Conservation (phyloP, 2,888 invertebrate species). For the Erebia palarica region DNA sequence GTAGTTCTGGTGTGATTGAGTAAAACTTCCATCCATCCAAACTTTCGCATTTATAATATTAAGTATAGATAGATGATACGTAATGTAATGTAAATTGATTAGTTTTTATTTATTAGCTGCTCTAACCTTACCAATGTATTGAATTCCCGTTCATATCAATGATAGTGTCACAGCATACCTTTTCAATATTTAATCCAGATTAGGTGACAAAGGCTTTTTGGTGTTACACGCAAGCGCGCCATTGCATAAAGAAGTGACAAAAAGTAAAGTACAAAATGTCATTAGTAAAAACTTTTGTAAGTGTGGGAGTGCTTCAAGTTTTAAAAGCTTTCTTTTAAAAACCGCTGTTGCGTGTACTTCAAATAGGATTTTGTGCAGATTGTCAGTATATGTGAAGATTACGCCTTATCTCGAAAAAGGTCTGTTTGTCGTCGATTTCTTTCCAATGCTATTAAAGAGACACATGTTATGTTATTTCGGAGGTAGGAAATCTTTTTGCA, state of each 20-base stretch:
- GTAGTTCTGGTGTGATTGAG: too few relatives aligned
- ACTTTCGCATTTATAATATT: too few relatives aligned
- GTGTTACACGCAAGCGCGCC: slow-evolving; percentile 56
- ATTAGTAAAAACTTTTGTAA: slow-evolving; percentile 62
- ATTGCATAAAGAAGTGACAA: slow-evolving; percentile 60
- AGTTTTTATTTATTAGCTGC: neutral
- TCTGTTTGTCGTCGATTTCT: slow-evolving; percentile 58
- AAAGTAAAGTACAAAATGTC: slow-evolving; percentile 48
- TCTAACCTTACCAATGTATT: neutral
- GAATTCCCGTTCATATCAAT: slow-evolving; percentile 12
- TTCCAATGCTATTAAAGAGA: slow-evolving; percentile 66
- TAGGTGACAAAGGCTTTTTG: slow-evolving; percentile 62
- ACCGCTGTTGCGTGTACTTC: slow-evolving; percentile 76
- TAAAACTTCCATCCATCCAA: too few relatives aligned
- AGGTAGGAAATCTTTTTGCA: slow-evolving; percentile 1
- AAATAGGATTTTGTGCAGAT: slow-evolving; percentile 76
- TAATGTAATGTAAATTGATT: neutral
- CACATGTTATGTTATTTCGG: slow-evolving; percentile 47
- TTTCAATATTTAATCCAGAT: slow-evolving; percentile 50
- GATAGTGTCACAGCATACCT: slow-evolving; percentile 29
- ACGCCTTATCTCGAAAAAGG: slow-evolving; percentile 67
- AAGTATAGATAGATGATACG: too few relatives aligned
- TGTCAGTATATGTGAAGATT: slow-evolving; percentile 57
- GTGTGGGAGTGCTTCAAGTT: slow-evolving; percentile 70
- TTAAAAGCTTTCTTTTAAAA: slow-evolving; percentile 64